Evolutionary conservation across 2,888 invertebrate species (phyloP).

Genomic region (Lithophane socia): DNA sequence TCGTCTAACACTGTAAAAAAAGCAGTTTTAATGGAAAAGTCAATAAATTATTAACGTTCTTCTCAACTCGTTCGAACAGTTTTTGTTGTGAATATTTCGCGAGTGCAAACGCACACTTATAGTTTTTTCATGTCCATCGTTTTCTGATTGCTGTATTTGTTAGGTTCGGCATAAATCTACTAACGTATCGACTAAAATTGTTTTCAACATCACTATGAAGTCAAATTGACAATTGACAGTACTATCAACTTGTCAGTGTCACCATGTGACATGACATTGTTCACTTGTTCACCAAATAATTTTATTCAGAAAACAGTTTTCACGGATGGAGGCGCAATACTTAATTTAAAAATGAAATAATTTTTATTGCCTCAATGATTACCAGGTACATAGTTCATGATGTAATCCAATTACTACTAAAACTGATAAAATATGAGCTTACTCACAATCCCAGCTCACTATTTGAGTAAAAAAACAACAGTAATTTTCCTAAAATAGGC

Average conservation of each 20-base stretch:
- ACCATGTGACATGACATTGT: background rate
- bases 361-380: background rate
- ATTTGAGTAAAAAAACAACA: background rate
- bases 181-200: background rate
- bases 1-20: too few relatives aligned
- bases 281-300: too few relatives aligned
- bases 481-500: background rate
- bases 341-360: slow-evolving; percentile 22
- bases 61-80: too few relatives aligned
- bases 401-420: background rate
- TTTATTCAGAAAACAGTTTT: too few relatives aligned
- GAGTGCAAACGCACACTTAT: too few relatives aligned
- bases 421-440: background rate
- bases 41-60: too few relatives aligned
- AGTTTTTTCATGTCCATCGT: too few relatives aligned
- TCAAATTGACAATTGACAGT: too few relatives aligned
- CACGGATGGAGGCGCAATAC: background rate
- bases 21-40: too few relatives aligned
- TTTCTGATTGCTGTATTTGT: background rate
- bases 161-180: background rate
- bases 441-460: background rate
- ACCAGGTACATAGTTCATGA: slow-evolving; percentile 7
- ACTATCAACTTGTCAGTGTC: slow-evolving; percentile 1
- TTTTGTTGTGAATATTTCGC: too few relatives aligned
- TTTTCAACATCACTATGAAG: background rate